Percentiles rank a stretch among this genome's conserved stretches.
Evolutionary conservation across 2,797 vertebrate species (phyloP).

Genomic region (Thaleichthys pacificus): DNA sequence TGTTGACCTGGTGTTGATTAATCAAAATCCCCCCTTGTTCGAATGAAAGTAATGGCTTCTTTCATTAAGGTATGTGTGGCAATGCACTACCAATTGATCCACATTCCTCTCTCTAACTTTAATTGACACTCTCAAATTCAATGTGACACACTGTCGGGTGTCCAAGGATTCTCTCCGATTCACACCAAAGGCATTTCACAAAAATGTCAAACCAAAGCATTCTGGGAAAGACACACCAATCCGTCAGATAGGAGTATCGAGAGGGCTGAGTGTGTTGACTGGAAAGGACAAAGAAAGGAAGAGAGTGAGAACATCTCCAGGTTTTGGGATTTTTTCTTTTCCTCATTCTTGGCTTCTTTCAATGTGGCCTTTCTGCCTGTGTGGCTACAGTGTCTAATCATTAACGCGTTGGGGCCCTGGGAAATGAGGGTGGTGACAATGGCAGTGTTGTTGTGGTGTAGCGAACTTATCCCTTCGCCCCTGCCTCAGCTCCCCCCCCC

Average conservation of each 20-base stretch:
- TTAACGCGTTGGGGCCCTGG: slow-evolving; percentile 80
- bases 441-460: slow-evolving; percentile 73
- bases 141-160: slow-evolving; percentile 31
- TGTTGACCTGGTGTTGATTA: not conserved
- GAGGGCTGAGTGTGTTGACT: slow-evolving; percentile 61
- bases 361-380: slow-evolving; percentile 55
- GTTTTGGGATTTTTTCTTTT: slow-evolving; percentile 68
- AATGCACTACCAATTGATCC: slow-evolving; percentile 50
- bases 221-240: slow-evolving; percentile 43
- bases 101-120: slow-evolving; percentile 48
- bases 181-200: slow-evolving; percentile 40
- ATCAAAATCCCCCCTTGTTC: slow-evolving; percentile 22
- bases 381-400: slow-evolving; percentile 79
- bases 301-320: slow-evolving; percentile 35
- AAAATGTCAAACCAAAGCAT: slow-evolving; percentile 28
- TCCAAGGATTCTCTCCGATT: slow-evolving; percentile 56
- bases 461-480: not conserved
- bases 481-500: slow-evolving; percentile 61
- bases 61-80: not conserved
- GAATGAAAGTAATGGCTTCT: not conserved
- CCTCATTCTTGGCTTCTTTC: slow-evolving; percentile 72
- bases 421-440: slow-evolving; percentile 78
- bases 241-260: slow-evolving; percentile 49
- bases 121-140: slow-evolving; percentile 29
- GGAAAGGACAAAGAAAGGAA: slow-evolving; percentile 22